phyloP scores from a whole-genome alignment of 2,888 invertebrate species.

The Sminthurinus aureus region DNA sequence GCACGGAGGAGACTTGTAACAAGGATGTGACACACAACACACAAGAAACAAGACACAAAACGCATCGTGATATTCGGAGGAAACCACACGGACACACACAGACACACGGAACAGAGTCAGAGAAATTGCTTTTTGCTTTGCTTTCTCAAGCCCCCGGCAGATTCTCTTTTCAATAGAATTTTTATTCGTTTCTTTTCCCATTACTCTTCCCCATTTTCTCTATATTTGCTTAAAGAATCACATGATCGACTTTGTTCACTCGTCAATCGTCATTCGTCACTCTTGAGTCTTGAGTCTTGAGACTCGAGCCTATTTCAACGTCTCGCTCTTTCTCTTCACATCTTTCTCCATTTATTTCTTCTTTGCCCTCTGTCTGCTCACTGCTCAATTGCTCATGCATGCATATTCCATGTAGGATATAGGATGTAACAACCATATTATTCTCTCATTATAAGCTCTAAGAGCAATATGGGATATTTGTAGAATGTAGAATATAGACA shows the following conservation, averaged over 20 bases:
- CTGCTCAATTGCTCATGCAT: not conserved
- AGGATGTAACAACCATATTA: no score
- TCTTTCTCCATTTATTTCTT: conserved; percentile 1
- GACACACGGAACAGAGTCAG: conserved; percentile 34
- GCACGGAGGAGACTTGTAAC: conserved; percentile 23
- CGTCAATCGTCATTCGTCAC: not conserved
- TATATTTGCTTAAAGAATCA: conserved; percentile 58
- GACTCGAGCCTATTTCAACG: not conserved
- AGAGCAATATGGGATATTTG: no score
- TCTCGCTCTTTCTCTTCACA: not conserved
- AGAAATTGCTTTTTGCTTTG: conserved; percentile 55
- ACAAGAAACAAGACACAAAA: not conserved
- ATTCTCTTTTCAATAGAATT: conserved; percentile 49
- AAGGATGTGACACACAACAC: conserved; percentile 23
- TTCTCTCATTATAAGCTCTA: no score
- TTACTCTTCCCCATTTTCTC: conserved; percentile 42
- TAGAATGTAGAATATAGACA: no score
- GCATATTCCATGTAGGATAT: no score
- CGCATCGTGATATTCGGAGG: no score
- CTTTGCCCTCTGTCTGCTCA: not conserved
- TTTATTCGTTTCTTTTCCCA: conserved; percentile 54
- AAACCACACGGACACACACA: not conserved
- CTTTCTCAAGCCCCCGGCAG: conserved; percentile 51
- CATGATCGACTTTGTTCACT: conserved; percentile 21
- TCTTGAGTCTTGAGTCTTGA: not conserved